A percentile compares a stretch with the other conserved stretches of the same genome.
Evolutionary conservation across 2,888 invertebrate genomes (phyloP).

Genomic region (Antheraea yamamai): DNA sequence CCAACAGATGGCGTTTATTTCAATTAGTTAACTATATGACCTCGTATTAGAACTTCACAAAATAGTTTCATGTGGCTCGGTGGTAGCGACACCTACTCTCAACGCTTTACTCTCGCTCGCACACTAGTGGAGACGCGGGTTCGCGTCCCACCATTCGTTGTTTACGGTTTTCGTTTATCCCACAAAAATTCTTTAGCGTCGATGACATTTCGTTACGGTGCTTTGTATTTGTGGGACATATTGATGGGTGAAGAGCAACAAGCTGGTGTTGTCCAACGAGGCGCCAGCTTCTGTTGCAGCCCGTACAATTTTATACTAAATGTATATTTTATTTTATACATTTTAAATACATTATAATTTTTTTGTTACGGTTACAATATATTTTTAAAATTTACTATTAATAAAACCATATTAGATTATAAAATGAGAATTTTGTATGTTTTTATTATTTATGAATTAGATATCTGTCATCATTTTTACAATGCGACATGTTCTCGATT

Average conservation of each 20-base stretch:
- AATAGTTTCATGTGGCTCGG: constrained; percentile 32
- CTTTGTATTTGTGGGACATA: constrained; percentile 63
- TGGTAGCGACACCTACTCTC: constrained; percentile 21
- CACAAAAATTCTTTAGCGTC: constrained; percentile 50
- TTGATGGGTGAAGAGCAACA: constrained; percentile 74
- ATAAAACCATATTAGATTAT: background rate
- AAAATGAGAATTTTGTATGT: too few relatives aligned
- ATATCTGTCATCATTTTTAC: too few relatives aligned
- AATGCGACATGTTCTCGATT: too few relatives aligned
- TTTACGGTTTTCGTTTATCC: constrained; percentile 37
- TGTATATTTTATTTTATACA: background rate
- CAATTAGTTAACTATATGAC: background rate
- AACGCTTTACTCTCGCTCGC: background rate
- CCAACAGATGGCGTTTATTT: constrained; percentile 55
- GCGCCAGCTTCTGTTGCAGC: constrained; percentile 75
- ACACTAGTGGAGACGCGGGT: constrained; percentile 22
- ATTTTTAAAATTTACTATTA: background rate
- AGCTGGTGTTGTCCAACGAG: constrained; percentile 69
- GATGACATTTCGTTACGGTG: constrained; percentile 47
- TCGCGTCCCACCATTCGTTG: constrained; percentile 34
- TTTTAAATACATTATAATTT: background rate
- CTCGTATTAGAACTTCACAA: background rate
- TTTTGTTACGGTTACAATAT: background rate
- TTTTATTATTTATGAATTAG: too few relatives aligned
- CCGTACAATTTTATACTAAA: constrained; percentile 51